Conservation (phyloP, 2,888 invertebrate genomes). For the Torymus aiolomorphi region DNA sequence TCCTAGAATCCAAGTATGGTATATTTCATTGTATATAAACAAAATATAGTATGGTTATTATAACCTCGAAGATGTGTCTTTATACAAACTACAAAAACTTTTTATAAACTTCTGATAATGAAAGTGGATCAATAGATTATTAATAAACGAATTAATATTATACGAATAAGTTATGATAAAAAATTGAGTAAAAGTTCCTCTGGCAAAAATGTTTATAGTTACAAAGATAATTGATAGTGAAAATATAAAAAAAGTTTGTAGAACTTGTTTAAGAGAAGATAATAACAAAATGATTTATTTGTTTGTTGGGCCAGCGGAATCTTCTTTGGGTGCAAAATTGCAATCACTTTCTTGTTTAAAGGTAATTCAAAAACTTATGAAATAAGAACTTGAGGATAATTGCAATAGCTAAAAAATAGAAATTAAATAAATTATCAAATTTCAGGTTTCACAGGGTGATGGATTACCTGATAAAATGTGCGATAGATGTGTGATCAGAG, state of each 20-base stretch:
- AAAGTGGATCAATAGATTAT: background rate
- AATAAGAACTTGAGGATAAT: too few species aligned
- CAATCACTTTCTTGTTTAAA: conserved; percentile 72
- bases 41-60: too few species aligned
- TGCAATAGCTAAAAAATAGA: too few species aligned
- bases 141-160: background rate
- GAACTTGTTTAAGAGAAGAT: conserved; percentile 73
- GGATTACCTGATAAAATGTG: conserved; percentile 74
- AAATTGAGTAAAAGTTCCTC: background rate
- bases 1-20: too few species aligned
- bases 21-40: too few species aligned
- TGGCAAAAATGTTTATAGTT: conserved; percentile 70
- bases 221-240: conserved; percentile 73
- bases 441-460: conserved; percentile 73
- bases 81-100: too few species aligned
- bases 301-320: conserved; percentile 72
- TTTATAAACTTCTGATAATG: too few species aligned
- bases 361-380: conserved; percentile 58
- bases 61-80: too few species aligned
- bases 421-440: background rate
- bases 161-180: background rate
- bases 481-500: conserved; percentile 72
- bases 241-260: conserved; percentile 72
- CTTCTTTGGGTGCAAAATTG: conserved; percentile 73
- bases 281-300: conserved; percentile 73